Evolutionary conservation across 2,888 invertebrate species (phyloP).

Genomic region (Hirtodrosophila cameraria): DNA sequence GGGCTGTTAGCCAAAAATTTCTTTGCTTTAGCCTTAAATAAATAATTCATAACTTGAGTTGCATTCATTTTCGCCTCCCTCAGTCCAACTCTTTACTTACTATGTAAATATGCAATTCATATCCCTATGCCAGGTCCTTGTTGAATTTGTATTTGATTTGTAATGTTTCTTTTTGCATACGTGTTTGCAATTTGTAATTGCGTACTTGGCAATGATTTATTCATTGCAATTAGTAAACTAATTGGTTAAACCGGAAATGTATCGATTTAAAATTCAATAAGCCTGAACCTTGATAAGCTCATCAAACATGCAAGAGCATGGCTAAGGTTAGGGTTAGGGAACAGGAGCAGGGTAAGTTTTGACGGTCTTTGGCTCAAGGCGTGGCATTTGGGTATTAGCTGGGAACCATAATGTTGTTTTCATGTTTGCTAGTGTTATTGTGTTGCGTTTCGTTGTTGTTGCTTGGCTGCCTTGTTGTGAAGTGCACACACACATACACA

Average conservation of each 20-base stretch:
- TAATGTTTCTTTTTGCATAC: not conserved
- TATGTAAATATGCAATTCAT: constrained; percentile 10
- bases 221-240: constrained; percentile 64
- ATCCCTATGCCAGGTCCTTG: not conserved
- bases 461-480: constrained; percentile 27
- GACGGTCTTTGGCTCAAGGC: constrained; percentile 59
- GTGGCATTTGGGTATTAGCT: constrained; percentile 67
- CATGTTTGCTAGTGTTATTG: constrained; percentile 10
- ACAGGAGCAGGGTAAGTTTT: constrained; percentile 9
- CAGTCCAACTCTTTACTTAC: constrained; percentile 1
- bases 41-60: constrained; percentile 25
- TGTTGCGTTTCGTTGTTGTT: constrained; percentile 9
- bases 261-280: constrained; percentile 74
- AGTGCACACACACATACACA: constrained; percentile 51
- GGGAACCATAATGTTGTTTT: constrained; percentile 44
- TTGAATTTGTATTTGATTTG: constrained; percentile 3
- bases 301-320: constrained; percentile 57
- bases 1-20: too few species aligned
- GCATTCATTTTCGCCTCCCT: constrained; percentile 6
- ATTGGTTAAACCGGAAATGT: constrained; percentile 61
- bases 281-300: constrained; percentile 64
- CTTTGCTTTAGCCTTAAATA: not conserved
- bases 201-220: constrained; percentile 57
- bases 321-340: not conserved
- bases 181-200: constrained; percentile 27